Evolutionary conservation across 2,113 vertebrate genomes (phyloP).

Genomic region (Varanus komodoensis): DNA sequence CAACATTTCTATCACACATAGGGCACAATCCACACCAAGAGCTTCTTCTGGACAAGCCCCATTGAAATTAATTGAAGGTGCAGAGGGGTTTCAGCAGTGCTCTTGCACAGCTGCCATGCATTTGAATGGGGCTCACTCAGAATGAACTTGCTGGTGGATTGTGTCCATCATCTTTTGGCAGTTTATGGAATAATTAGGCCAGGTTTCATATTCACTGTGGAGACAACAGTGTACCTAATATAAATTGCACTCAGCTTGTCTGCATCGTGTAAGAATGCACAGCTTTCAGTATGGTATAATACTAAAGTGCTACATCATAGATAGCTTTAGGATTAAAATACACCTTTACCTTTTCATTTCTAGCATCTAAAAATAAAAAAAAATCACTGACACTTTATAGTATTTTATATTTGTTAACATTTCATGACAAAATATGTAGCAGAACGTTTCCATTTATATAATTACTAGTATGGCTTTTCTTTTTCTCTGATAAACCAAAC

Average conservation of each 20-base stretch:
- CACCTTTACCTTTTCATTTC: background rate
- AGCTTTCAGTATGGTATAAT: background rate
- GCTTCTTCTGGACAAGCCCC: constrained; percentile 18
- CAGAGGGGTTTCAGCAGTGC: constrained; percentile 2
- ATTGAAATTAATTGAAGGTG: constrained; percentile 29
- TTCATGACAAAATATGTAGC: constrained; percentile 55
- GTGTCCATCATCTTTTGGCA: constrained; percentile 58
- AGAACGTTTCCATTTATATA: constrained; percentile 59
- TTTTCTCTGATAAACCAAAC: constrained; percentile 61
- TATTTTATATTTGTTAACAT: constrained; percentile 68
- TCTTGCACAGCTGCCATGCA: constrained; percentile 6
- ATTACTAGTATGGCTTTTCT: constrained; percentile 30
- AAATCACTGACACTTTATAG: constrained; percentile 56
- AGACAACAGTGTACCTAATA: constrained; percentile 58
- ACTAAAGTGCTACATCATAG: constrained; percentile 42
- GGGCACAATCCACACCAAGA: constrained; percentile 31
- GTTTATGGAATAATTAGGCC: constrained; percentile 51
- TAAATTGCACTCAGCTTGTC: constrained; percentile 64
- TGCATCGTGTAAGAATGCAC: constrained; percentile 32
- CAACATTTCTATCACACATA: constrained; percentile 63
- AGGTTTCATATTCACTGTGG: constrained; percentile 52
- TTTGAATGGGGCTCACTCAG: constrained; percentile 1
- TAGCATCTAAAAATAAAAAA: constrained; percentile 38
- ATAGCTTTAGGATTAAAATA: accelerated
- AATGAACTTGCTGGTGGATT: constrained; percentile 28